A percentile compares a stretch with the other conserved stretches of the same genome.
Evolutionary conservation across 2,113 vertebrate genomes (phyloP).

Genomic region (Isurus oxyrinchus): DNA sequence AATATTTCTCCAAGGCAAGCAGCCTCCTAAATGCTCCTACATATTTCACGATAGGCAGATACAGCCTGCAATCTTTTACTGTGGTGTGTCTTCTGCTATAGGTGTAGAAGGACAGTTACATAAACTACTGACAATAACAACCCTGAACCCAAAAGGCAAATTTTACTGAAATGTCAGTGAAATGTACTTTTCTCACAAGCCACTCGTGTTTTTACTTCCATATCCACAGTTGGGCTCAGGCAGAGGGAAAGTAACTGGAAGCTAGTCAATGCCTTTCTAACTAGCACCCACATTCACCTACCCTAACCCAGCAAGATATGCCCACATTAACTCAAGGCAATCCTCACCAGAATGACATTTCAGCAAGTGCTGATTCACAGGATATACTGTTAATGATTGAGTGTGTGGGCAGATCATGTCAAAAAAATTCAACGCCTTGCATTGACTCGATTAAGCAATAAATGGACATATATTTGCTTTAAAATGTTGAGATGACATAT

Average conservation of each 20-base stretch:
- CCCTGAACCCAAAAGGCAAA: not conserved
- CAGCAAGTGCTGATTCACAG: not conserved
- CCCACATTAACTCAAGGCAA: not conserved
- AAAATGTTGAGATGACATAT: not conserved
- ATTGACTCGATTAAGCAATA: not conserved
- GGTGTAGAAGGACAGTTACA: not conserved
- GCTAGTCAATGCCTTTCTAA: not conserved
- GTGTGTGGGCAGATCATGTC: not conserved
- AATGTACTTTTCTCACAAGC: not conserved
- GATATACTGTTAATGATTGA: not conserved
- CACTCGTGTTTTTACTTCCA: not conserved
- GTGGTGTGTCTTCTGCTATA: not conserved
- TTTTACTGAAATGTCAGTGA: not conserved
- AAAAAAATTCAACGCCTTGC: not conserved
- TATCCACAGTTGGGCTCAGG: not conserved
- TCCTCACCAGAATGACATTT: not conserved
- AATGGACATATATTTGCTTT: not conserved
- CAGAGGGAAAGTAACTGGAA: not conserved
- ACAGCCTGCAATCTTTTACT: not conserved
- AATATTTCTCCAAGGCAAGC: not conserved
- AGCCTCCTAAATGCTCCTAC: not conserved
- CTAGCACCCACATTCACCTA: not conserved
- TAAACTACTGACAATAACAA: not conserved
- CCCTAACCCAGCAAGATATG: not conserved
- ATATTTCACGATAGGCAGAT: not conserved